Percentiles rank a stretch among this genome's conserved stretches.
Conservation (phyloP, 2,113 vertebrate genomes). For the Ginglymostoma cirratum region DNA sequence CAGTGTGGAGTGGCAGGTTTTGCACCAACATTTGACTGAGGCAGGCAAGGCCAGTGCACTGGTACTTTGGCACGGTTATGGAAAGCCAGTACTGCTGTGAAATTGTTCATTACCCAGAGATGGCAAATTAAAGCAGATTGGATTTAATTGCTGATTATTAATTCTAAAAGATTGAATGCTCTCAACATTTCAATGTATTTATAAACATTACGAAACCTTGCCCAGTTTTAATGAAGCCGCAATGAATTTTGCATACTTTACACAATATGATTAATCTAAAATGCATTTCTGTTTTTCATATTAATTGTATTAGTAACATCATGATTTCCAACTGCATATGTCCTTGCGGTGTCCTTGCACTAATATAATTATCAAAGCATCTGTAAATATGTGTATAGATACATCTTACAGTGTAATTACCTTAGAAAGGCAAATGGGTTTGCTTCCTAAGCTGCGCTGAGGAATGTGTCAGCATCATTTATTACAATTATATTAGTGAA, state of each 20-base stretch:
- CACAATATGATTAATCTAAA: not conserved
- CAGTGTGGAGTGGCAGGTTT: not conserved
- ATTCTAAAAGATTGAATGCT: not conserved
- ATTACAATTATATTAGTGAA: not conserved
- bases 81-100: not conserved
- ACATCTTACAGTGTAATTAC: not conserved
- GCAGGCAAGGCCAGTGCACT: not conserved
- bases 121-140: not conserved
- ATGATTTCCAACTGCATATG: not conserved
- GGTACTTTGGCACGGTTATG: not conserved
- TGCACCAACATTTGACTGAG: not conserved
- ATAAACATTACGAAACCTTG: not conserved
- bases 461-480: not conserved
- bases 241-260: not conserved
- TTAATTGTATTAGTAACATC: not conserved
- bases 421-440: not conserved
- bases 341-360: not conserved
- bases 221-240: not conserved
- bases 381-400: not conserved
- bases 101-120: not conserved
- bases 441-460: not conserved
- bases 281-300: not conserved
- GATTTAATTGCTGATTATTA: not conserved
- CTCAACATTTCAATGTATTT: not conserved
- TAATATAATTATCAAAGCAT: not conserved